These are phyloP conservation scores for Bombus impatiens DNA, from an alignment of 1,140 invertebrate genomes.

Conservation along the genomic window DNA sequence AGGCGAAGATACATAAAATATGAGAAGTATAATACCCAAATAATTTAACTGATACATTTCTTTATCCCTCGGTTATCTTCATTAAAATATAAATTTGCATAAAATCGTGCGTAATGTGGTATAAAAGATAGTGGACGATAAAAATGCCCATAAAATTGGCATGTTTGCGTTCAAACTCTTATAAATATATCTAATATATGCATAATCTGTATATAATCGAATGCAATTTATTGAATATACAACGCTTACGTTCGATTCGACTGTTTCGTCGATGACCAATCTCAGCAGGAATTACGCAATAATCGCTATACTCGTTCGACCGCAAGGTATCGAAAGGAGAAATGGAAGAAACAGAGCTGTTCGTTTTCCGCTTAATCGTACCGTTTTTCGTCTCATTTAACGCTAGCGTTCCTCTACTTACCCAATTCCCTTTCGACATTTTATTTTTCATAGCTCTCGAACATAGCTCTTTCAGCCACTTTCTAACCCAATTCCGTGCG, in stretches of 20 bases:
- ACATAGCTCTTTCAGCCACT: slow-evolving; percentile 44
- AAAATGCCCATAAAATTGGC: too few species aligned
- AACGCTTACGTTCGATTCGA: neutral
- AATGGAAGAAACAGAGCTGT: neutral
- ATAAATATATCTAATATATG: too few species aligned
- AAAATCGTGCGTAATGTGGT: too few species aligned
- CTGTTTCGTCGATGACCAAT: neutral
- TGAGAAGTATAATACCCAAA: too few species aligned
- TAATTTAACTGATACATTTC: too few species aligned
- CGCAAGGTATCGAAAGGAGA: neutral
- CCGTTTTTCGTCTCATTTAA: neutral
- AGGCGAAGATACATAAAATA: too few species aligned
- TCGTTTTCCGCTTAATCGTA: neutral
- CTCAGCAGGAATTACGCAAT: neutral
- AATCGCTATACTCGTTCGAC: neutral
- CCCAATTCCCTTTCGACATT: slow-evolving; percentile 6
- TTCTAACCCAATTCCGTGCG: slow-evolving; percentile 71
- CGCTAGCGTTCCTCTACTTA: neutral
- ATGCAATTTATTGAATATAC: neutral
- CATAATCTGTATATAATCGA: neutral
- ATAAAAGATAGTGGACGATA: too few species aligned
- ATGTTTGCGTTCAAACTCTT: too few species aligned
- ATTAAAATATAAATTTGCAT: too few species aligned
- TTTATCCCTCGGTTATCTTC: too few species aligned
- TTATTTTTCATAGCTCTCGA: neutral